Evolutionary conservation across 2,113 vertebrate genomes (phyloP), one percentile per base, ranked within the genome.

Genomic region (Micronycteris hirsuta): DNA sequence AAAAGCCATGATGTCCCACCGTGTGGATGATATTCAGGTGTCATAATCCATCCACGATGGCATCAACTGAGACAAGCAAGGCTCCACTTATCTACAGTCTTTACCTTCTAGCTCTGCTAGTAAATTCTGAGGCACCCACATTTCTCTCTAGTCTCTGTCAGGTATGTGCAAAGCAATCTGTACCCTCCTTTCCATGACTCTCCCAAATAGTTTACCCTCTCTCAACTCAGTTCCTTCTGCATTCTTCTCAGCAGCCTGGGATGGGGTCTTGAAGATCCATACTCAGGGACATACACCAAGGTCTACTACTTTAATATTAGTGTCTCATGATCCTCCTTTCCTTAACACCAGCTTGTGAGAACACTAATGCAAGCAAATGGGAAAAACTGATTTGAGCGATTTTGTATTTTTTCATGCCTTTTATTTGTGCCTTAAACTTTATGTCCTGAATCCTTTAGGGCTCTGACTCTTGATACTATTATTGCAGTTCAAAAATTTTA

Each of bases 381-480:
- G 10, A 14, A 92, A 96, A 92, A 56, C n/a, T 78, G 61, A 63
- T 36, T 3, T 84, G 7, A 82, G 56, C 26, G 56, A 58, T 15
- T 85, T 70, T 58, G 20, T 63, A 33, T 63, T 76, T 89, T 76
- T 85, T 5, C 20, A 13, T 43, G 33, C 15, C 33, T 86, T 92
- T 92, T 95, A 73, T 80, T 89, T 85, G 74, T 74, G 73, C 15
- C 36, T 89, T 43, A 76, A 89, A 89, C 28, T 58, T 80, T 63
- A 41, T 71, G 52, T 52, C 52, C 22, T 86, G 73, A 71, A 86
- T 58, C 15, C 22, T 95, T 89, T 45, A 56, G 49, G 43, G 43
- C 31, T 80, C 28, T 78, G 41, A 52, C 43, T 80, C 71, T 63
- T 61, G 65, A 93, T 28, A 81, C 14, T 81, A 93, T 81, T 71